Evolutionary conservation across 2,113 vertebrate genomes (phyloP).

Genomic region (Ageneiosus marmoratus): DNA sequence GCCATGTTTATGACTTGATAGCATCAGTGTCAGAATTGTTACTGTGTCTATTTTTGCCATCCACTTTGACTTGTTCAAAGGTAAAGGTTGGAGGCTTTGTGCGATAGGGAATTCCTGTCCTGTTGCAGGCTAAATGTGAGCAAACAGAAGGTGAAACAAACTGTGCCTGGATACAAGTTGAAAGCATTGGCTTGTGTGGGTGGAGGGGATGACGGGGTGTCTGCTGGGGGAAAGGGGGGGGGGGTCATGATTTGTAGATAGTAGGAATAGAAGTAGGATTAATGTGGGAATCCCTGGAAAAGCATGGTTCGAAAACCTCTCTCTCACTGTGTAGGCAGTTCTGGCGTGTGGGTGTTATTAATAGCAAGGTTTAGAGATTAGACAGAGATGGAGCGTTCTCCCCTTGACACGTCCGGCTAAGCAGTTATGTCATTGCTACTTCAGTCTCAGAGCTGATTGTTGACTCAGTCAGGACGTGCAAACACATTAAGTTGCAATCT

Average conservation of each 20-base stretch:
- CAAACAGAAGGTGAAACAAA: conserved; percentile 25
- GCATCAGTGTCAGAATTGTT: not conserved
- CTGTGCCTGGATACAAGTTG: conserved; percentile 13
- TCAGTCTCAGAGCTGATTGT: conserved; percentile 52
- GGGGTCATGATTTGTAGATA: not conserved
- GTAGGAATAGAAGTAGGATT: not conserved
- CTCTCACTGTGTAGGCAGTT: conserved; percentile 47
- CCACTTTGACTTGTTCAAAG: not conserved
- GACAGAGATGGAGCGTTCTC: conserved; percentile 55
- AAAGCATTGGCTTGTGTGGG: not conserved
- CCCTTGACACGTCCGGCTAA: conserved; percentile 25
- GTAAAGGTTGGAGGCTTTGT: not conserved
- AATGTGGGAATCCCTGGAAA: conserved; percentile 43
- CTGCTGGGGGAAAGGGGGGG: not conserved
- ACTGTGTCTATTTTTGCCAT: conserved; percentile 1
- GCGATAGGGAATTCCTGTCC: conserved; percentile 14
- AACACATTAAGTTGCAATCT: not conserved
- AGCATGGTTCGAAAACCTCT: conserved; percentile 34
- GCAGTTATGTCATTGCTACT: conserved; percentile 66
- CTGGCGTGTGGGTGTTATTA: conserved; percentile 61
- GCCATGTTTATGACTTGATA: not conserved
- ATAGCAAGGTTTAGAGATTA: conserved; percentile 77
- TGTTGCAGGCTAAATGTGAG: conserved; percentile 6
- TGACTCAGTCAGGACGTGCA: conserved; percentile 36
- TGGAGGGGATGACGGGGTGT: not conserved